These are phyloP conservation scores for Gymnopithys bicolor DNA, from an alignment of 2,797 vertebrate genomes.

Conservation along the genomic window DNA sequence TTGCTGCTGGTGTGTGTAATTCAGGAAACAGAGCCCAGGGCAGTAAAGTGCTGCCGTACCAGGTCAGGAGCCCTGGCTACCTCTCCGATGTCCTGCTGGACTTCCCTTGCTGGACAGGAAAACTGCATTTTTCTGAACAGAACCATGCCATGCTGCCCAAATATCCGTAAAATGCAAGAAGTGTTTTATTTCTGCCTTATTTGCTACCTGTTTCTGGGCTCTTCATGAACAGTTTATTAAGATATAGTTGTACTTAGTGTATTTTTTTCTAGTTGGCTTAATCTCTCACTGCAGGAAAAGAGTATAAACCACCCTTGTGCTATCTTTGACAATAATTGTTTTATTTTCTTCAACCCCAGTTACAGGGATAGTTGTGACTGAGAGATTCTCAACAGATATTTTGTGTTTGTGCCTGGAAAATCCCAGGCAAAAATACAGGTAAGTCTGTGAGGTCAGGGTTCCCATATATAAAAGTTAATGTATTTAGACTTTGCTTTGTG, in stretches of 20 bases:
- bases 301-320: not conserved
- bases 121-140: not conserved
- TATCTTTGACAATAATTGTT: not conserved
- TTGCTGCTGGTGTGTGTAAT: not conserved
- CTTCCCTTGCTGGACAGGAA: fast-evolving
- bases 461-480: not conserved
- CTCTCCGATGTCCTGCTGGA: not conserved
- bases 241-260: not conserved
- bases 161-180: not conserved
- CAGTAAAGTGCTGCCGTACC: not conserved
- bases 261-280: not conserved
- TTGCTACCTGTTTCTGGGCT: not conserved
- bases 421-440: not conserved
- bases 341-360: not conserved
- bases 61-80: not conserved
- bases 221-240: not conserved
- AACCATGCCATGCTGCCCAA: not conserved
- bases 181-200: not conserved
- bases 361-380: not conserved
- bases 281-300: not conserved
- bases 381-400: not conserved
- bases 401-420: not conserved
- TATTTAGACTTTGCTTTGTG: not conserved
- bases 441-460: not conserved
- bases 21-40: not conserved